Conservation (phyloP, 2,888 invertebrate genomes). For the Heliconius charithonia region DNA sequence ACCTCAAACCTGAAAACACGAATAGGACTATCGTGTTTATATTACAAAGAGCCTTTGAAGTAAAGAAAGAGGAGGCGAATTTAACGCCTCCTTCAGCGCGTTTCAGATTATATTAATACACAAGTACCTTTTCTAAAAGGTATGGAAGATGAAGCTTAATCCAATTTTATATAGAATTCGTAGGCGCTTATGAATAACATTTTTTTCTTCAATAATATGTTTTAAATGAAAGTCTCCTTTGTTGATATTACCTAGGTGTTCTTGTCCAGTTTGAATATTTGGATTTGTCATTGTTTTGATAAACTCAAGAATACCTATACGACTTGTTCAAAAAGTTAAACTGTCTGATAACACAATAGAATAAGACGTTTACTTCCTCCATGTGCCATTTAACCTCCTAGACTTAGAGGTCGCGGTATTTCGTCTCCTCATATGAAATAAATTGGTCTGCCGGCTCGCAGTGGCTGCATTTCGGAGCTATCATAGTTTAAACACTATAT, state of each 20-base stretch:
- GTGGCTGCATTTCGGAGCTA: too few species aligned
- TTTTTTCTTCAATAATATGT: background rate
- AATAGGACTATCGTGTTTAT: slow-evolving; percentile 15
- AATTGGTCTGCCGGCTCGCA: too few species aligned
- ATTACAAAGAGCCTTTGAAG: slow-evolving; percentile 23
- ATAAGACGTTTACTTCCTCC: background rate
- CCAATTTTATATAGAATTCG: background rate
- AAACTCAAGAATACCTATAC: too few species aligned
- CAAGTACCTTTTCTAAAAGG: background rate
- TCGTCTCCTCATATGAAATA: too few species aligned
- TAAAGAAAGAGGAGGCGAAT: slow-evolving; percentile 4
- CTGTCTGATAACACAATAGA: background rate
- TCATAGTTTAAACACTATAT: too few species aligned
- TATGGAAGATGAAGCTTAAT: background rate
- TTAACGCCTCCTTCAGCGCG: slow-evolving; percentile 17
- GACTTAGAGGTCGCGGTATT: too few species aligned
- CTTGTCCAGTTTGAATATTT: too few species aligned
- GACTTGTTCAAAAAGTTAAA: background rate
- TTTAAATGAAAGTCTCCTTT: too few species aligned
- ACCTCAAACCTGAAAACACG: background rate
- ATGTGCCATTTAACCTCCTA: background rate
- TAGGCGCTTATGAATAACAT: background rate
- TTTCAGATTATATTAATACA: slow-evolving; percentile 18
- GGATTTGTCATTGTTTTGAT: too few species aligned
- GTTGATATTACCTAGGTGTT: too few species aligned